Conservation (phyloP, 2,888 invertebrate species). For the Chloroclysta siterata region DNA sequence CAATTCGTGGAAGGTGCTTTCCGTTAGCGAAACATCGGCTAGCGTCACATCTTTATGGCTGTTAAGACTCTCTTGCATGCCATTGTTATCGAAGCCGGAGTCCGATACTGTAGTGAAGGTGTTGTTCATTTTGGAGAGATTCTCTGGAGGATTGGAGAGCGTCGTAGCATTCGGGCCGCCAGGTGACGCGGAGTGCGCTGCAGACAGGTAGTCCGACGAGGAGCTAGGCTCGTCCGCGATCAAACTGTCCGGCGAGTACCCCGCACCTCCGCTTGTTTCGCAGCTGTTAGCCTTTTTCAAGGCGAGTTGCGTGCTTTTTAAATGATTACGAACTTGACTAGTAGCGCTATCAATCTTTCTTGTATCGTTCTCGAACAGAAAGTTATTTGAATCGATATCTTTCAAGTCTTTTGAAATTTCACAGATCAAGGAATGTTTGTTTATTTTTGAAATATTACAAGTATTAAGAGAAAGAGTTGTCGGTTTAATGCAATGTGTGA, state of each 20-base stretch:
- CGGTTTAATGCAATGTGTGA: conserved; percentile 60
- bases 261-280: conserved; percentile 16
- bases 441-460: conserved; percentile 72
- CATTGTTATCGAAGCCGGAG: conserved; percentile 78
- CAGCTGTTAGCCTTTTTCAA: conserved; percentile 15
- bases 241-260: conserved; percentile 74
- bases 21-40: conserved; percentile 72
- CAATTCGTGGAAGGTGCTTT: conserved; percentile 73
- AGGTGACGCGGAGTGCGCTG: conserved; percentile 68
- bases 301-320: conserved; percentile 14
- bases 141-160: conserved; percentile 51
- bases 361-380: conserved; percentile 28
- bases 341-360: conserved; percentile 35
- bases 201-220: conserved; percentile 76
- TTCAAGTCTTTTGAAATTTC: conserved; percentile 62
- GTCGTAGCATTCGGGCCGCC: conserved; percentile 52
- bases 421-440: conserved; percentile 74
- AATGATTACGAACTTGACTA: conserved; percentile 44
- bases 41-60: conserved; percentile 71
- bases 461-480: conserved; percentile 70
- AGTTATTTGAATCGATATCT: conserved; percentile 40
- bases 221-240: conserved; percentile 74
- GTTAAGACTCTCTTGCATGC: conserved; percentile 66
- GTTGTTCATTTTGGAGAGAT: conserved; percentile 70
- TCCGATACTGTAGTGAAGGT: conserved; percentile 72